Percentiles rank a stretch among this genome's conserved stretches.
phyloP scores from a whole-genome alignment of 2,888 invertebrate genomes.

The Caprella mutica region DNA sequence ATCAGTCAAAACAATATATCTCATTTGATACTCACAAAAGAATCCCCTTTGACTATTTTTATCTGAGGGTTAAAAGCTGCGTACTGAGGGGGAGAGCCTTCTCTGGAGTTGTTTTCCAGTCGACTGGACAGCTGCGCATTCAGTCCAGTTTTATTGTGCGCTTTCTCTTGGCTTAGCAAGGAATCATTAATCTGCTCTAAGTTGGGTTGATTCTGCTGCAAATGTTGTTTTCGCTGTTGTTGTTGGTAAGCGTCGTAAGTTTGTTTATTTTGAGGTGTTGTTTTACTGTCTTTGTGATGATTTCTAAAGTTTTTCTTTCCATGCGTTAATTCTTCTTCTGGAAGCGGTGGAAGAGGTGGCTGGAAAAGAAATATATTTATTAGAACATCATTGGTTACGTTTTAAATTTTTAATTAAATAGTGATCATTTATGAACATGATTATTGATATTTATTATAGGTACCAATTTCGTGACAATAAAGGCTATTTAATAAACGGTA shows the following conservation, averaged over 20 bases:
- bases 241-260: not conserved
- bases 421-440: too few relatives aligned
- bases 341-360: constrained; percentile 10
- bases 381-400: too few relatives aligned
- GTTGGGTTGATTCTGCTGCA: not conserved
- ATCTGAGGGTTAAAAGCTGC: constrained; percentile 18
- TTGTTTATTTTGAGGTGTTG: not conserved
- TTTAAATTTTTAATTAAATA: too few relatives aligned
- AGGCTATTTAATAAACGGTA: too few relatives aligned
- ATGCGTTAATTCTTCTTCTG: not conserved
- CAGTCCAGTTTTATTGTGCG: not conserved
- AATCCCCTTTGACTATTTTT: constrained; percentile 23
- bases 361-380: constrained; percentile 4
- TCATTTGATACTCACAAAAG: constrained; percentile 12
- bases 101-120: not conserved
- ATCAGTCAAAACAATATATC: not conserved
- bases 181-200: not conserved
- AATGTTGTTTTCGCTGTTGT: constrained; percentile 10
- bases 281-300: not conserved
- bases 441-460: too few relatives aligned
- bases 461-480: too few relatives aligned
- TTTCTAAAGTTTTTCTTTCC: not conserved
- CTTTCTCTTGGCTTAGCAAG: not conserved
- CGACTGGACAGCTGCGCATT: not conserved
- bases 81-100: not conserved